Percentiles rank a stretch among this genome's conserved stretches.
Evolutionary conservation across 2,797 vertebrate genomes (phyloP).

Genomic region (Staurois parvus): DNA sequence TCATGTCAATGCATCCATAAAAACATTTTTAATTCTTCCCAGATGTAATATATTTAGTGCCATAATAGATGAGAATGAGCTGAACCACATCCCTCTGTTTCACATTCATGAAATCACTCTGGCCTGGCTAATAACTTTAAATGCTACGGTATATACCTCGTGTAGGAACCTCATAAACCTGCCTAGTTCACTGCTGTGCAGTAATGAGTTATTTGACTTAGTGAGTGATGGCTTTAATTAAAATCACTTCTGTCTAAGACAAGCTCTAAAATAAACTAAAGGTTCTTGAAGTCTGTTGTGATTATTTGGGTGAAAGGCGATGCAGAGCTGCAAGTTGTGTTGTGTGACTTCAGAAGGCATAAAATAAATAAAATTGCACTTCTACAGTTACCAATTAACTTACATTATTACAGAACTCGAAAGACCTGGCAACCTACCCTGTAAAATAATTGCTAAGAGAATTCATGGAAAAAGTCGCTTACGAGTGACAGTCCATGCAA

Average conservation of each 20-base stretch:
- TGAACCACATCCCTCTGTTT: background rate
- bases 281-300: background rate
- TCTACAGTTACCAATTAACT: background rate
- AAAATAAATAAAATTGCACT: background rate
- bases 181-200: background rate
- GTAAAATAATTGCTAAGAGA: no score
- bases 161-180: background rate
- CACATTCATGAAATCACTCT: background rate
- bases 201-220: background rate
- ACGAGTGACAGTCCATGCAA: no score
- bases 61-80: background rate
- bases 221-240: constrained; percentile 28
- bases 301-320: background rate
- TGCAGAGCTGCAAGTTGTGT: background rate
- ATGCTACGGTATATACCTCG: background rate
- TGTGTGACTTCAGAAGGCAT: background rate
- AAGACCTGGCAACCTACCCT: no score
- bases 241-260: background rate
- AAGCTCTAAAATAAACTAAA: background rate
- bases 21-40: constrained; percentile 1
- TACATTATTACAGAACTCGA: no score
- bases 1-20: background rate
- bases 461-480: no score
- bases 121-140: background rate
- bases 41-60: constrained; percentile 4